Conservation (phyloP, 2,888 invertebrate genomes). For the Eugnorisma glareosa region DNA sequence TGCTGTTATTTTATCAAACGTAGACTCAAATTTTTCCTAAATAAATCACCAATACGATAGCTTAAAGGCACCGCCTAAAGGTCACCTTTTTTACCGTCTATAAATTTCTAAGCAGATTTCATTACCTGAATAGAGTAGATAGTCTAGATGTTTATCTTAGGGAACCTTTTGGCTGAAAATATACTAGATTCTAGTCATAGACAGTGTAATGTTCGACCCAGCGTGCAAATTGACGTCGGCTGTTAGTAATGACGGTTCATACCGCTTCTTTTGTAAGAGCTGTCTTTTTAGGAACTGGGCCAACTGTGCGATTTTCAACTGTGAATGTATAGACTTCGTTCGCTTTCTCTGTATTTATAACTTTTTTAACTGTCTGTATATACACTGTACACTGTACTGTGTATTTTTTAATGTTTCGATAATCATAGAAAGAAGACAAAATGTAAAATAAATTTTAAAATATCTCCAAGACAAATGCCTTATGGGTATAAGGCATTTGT, state of each 20-base stretch:
- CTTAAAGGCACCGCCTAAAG: background rate
- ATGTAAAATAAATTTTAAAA: background rate
- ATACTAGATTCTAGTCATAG: conserved; percentile 15
- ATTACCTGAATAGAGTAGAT: conserved; percentile 14
- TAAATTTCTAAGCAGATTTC: conserved; percentile 5
- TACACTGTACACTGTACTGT: no score
- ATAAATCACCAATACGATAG: conserved; percentile 7
- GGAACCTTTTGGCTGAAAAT: conserved; percentile 22
- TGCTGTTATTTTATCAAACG: background rate
- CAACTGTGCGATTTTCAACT: conserved; percentile 27
- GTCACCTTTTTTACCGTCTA: conserved; percentile 4
- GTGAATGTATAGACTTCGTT: background rate
- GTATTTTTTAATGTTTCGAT: background rate
- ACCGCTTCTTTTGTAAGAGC: conserved; percentile 33
- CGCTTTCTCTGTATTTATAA: conserved; percentile 5
- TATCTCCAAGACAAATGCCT: background rate
- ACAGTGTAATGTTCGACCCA: conserved; percentile 20
- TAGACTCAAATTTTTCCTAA: background rate
- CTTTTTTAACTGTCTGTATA: background rate
- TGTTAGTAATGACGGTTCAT: conserved; percentile 53
- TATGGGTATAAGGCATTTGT: no score
- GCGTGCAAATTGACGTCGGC: conserved; percentile 53
- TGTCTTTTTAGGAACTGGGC: conserved; percentile 42
- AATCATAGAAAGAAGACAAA: background rate
- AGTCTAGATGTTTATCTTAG: conserved; percentile 21